These are phyloP conservation scores for Fregata magnificens DNA, from an alignment of 2,113 vertebrate species.

Conservation along the genomic window DNA sequence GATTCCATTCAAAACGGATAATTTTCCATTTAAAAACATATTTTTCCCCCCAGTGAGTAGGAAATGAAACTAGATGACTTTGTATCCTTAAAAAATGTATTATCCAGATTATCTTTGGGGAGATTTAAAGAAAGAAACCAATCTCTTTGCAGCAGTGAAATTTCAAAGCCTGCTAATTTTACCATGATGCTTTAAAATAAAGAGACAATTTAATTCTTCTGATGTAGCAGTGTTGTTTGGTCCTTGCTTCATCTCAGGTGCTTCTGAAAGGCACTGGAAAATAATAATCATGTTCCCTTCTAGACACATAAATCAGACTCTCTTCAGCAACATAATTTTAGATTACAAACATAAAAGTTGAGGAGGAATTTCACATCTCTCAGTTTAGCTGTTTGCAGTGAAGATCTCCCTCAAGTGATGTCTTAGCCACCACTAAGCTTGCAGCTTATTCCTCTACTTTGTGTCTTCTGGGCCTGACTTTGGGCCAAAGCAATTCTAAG, in stretches of 20 bases:
- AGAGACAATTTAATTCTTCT: background rate
- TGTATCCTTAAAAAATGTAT: background rate
- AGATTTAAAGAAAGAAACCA: constrained; percentile 31
- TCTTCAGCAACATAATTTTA: background rate
- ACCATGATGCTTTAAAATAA: constrained; percentile 15
- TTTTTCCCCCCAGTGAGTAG: background rate
- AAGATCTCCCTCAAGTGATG: background rate
- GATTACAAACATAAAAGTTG: background rate
- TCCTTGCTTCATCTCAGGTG: background rate
- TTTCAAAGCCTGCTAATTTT: constrained; percentile 61
- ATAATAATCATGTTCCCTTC: background rate
- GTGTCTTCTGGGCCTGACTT: background rate
- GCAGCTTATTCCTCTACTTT: background rate
- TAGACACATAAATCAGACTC: background rate
- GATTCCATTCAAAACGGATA: constrained; percentile 18
- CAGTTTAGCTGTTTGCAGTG: background rate
- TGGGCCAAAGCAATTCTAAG: background rate
- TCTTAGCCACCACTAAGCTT: background rate
- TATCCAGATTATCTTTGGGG: constrained; percentile 34
- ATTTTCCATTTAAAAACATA: constrained; percentile 44
- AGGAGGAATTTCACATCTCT: background rate
- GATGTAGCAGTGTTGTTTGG: background rate
- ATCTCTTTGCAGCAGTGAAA: constrained; percentile 26
- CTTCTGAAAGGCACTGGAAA: background rate
- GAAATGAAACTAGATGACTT: constrained; percentile 37